These are phyloP conservation scores for Cantharis flavilabris DNA, from an alignment of 2,888 invertebrate species.

Conservation along the genomic window DNA sequence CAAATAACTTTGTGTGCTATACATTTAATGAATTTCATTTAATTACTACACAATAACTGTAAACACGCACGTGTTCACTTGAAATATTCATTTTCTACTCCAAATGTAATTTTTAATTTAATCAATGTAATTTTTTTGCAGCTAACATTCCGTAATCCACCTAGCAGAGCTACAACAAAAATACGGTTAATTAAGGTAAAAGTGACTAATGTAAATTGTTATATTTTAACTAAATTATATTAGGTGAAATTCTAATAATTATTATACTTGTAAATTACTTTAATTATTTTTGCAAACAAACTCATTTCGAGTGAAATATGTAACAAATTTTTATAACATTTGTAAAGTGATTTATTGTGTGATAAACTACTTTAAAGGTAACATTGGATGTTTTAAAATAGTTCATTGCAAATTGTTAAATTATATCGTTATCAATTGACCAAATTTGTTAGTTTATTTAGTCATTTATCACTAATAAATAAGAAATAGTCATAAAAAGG, in stretches of 20 bases:
- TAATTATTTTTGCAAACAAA: background rate
- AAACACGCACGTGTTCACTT: background rate
- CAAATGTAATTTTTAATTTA: background rate
- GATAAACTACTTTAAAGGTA: conserved; percentile 24
- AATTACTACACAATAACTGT: background rate
- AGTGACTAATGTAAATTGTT: background rate
- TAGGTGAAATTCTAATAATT: background rate
- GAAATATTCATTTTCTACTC: background rate
- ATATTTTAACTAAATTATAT: background rate
- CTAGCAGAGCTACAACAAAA: background rate
- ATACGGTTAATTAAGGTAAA: background rate
- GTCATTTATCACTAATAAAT: conserved; percentile 20
- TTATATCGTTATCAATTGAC: conserved; percentile 26
- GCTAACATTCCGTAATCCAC: background rate
- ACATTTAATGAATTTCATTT: background rate
- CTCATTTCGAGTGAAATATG: background rate
- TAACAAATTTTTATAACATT: conserved; percentile 23
- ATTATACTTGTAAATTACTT: background rate
- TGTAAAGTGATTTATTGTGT: conserved; percentile 30
- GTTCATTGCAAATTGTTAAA: conserved; percentile 26
- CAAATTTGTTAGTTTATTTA: conserved; percentile 29
- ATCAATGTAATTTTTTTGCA: background rate
- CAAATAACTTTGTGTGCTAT: background rate
- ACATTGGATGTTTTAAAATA: conserved; percentile 21
- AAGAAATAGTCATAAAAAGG: conserved; percentile 8